phyloP scores from a whole-genome alignment of 2,797 vertebrate species.

The Cetoscarus ocellatus region DNA sequence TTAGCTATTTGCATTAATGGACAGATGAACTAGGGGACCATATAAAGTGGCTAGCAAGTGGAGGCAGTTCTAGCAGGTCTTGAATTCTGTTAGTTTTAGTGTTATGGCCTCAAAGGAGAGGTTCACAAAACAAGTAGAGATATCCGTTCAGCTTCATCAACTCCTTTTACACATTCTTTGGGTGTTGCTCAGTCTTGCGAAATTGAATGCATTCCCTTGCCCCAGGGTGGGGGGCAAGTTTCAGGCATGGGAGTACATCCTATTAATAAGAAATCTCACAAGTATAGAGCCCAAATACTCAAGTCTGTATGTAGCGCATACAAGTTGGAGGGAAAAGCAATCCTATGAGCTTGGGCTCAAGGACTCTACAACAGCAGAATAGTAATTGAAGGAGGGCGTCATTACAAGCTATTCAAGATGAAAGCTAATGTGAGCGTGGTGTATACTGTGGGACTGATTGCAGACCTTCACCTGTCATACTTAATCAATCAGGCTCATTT shows the following conservation, averaged over 20 bases:
- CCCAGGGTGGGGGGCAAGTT: rapidly evolving
- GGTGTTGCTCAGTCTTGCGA: not conserved
- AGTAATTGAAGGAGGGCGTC: slow-evolving; percentile 14
- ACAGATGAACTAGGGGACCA: no score
- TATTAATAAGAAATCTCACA: not conserved
- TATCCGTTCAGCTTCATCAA: not conserved
- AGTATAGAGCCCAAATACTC: not conserved
- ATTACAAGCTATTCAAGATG: slow-evolving; percentile 24
- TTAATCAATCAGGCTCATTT: slow-evolving; percentile 43
- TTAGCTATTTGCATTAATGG: no score
- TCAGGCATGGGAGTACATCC: not conserved
- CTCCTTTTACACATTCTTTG: not conserved
- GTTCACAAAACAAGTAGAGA: not conserved
- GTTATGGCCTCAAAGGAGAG: not conserved
- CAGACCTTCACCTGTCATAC: slow-evolving; percentile 28
- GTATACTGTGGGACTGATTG: not conserved
- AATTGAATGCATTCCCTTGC: not conserved
- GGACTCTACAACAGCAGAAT: slow-evolving; percentile 6
- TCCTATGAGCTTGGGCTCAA: not conserved
- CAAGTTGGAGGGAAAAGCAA: not conserved
- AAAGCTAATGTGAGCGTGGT: slow-evolving; percentile 8
- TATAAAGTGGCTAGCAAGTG: no score
- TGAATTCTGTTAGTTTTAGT: no score
- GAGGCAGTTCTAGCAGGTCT: no score
- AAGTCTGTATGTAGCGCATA: not conserved